Evolutionary conservation across 2,888 invertebrate genomes (phyloP).

Genomic region (Scelioninae gen. 1): DNA sequence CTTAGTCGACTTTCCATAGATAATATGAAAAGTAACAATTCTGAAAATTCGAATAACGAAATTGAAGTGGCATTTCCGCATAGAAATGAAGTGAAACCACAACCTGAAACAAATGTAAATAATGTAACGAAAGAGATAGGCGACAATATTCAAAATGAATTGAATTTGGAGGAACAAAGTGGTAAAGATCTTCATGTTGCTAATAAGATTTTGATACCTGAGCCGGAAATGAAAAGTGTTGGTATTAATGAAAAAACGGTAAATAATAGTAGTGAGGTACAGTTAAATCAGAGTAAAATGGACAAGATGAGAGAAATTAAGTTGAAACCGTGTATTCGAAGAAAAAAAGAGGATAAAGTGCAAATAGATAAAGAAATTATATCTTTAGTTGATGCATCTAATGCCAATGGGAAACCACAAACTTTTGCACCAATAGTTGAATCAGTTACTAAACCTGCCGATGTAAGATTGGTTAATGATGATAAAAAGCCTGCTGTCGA

Average conservation of each 20-base stretch:
- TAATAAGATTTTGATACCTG: neutral
- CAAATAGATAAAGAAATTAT: neutral
- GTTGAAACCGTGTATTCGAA: neutral
- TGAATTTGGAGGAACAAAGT: neutral
- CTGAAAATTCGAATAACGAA: neutral
- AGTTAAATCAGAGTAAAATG: neutral
- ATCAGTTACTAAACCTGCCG: neutral
- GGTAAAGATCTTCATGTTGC: too few species aligned
- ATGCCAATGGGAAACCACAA: too few species aligned
- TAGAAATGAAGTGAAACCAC: neutral
- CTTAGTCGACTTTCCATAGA: constrained; percentile 25
- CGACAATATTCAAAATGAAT: neutral
- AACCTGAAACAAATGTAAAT: neutral
- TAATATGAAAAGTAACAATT: neutral
- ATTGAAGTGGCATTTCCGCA: neutral
- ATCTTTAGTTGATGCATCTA: neutral
- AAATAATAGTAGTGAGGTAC: neutral
- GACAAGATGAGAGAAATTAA: neutral
- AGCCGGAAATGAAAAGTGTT: neutral
- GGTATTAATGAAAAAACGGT: neutral
- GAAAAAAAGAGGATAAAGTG: neutral
- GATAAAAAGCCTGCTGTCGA: neutral
- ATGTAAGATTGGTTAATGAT: too few species aligned
- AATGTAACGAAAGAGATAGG: constrained; percentile 3
- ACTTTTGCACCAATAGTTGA: neutral